Percentiles rank a stretch among this genome's conserved stretches.
Conservation (phyloP, 2,888 invertebrate genomes). For the Acronicta leporina region DNA sequence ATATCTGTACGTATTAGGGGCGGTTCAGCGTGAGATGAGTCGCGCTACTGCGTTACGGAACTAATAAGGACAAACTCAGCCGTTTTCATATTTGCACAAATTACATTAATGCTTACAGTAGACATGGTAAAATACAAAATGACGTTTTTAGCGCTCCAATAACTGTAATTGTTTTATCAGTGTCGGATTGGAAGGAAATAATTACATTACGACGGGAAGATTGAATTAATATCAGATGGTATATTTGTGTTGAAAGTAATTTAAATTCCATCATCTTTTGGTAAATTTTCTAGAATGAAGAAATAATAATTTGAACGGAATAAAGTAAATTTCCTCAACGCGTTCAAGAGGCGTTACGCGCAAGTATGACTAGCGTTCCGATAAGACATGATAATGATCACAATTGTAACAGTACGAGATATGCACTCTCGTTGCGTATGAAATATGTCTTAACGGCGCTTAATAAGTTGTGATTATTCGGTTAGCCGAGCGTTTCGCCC, state of each 20-base stretch:
- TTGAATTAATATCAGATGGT: conserved; percentile 54
- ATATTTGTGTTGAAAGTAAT: conserved; percentile 29
- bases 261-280: conserved; percentile 23
- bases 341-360: neutral
- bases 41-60: conserved; percentile 70
- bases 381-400: conserved; percentile 37
- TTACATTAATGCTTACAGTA: conserved; percentile 79
- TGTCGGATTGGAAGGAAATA: conserved; percentile 47
- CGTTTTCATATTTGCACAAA: conserved; percentile 84
- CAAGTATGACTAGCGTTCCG: conserved; percentile 6
- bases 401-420: conserved; percentile 23
- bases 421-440: conserved; percentile 33
- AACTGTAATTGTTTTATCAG: conserved; percentile 59
- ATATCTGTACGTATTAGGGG: conserved; percentile 69
- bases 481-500: conserved; percentile 58
- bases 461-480: conserved; percentile 53
- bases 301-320: neutral
- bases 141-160: conserved; percentile 57
- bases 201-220: conserved; percentile 53
- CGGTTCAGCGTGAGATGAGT: conserved; percentile 53
- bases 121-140: conserved; percentile 66
- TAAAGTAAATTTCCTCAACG: neutral
- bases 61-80: conserved; percentile 80
- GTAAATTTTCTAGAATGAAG: neutral
- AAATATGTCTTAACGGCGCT: conserved; percentile 46